Percentiles rank a stretch among this genome's conserved stretches.
Evolutionary conservation across 92 coral and sea anemone genomes (phyloP).

Genomic region (Virgularia gustaviana): DNA sequence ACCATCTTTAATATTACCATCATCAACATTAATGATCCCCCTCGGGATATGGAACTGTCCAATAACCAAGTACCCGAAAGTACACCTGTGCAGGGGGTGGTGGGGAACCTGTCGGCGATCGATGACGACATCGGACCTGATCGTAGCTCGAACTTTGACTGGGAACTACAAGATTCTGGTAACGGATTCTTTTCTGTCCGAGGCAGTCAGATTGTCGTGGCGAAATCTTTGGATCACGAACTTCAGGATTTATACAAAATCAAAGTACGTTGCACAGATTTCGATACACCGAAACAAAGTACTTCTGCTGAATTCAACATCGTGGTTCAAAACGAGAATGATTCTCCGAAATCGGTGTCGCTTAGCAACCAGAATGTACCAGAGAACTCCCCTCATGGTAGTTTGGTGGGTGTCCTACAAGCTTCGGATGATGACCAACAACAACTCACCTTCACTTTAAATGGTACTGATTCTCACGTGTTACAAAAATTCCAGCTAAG

Average conservation of each 20-base stretch:
- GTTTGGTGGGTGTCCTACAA: slow-evolving; percentile 62
- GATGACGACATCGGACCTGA: slow-evolving; percentile 75
- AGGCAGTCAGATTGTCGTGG: slow-evolving; percentile 58
- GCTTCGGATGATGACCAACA: slow-evolving; percentile 83
- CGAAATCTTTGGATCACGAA: slow-evolving; percentile 59
- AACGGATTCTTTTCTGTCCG: slow-evolving; percentile 56
- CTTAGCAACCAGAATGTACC: slow-evolving; percentile 56
- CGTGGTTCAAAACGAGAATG: slow-evolving; percentile 65
- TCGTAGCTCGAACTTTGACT: slow-evolving; percentile 57
- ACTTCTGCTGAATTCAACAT: slow-evolving; percentile 1
- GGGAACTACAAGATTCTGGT: slow-evolving; percentile 56
- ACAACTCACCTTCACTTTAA: slow-evolving; percentile 58
- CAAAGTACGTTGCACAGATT: slow-evolving; percentile 66
- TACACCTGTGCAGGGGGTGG: slow-evolving; percentile 49
- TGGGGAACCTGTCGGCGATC: slow-evolving; percentile 68
- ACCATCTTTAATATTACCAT: slow-evolving; percentile 53
- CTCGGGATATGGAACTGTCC: slow-evolving; percentile 63
- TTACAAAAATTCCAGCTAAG: slow-evolving; percentile 54
- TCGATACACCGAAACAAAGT: slow-evolving; percentile 61
- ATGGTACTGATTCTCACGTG: slow-evolving; percentile 55
- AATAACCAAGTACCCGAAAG: slow-evolving; percentile 61
- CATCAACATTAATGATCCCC: slow-evolving; percentile 80
- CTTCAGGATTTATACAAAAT: slow-evolving; percentile 59
- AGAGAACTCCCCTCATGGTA: slow-evolving; percentile 69
- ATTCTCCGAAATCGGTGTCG: slow-evolving; percentile 63